Evolutionary conservation across 2,113 vertebrate species (phyloP).

Genomic region (Phodopus roborovskii): DNA sequence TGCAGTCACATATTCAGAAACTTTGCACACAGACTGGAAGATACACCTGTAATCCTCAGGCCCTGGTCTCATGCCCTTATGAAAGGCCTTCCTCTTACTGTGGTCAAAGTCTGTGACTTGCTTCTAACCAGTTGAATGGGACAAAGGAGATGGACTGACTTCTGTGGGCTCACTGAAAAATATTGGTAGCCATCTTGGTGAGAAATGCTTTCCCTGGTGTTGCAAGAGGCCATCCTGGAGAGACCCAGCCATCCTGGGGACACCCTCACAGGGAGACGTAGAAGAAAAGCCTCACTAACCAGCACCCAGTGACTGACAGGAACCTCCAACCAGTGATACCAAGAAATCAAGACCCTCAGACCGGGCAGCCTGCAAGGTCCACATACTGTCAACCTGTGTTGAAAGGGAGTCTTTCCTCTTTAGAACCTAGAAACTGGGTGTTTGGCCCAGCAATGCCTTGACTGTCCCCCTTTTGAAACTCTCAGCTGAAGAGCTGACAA

Average conservation of each 20-base stretch:
- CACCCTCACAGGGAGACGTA: not conserved
- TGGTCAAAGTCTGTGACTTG: not conserved
- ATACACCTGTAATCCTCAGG: fast-evolving
- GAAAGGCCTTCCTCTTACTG: not conserved
- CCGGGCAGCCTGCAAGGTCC: not conserved
- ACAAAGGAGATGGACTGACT: not conserved
- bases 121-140: not conserved
- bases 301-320: not conserved
- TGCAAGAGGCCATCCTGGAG: not conserved
- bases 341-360: not conserved
- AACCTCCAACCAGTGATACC: not conserved
- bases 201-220: not conserved
- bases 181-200: not conserved
- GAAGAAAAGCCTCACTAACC: not conserved
- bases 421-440: not conserved
- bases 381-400: not conserved
- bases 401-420: not conserved
- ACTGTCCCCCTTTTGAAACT: not conserved
- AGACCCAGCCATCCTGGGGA: not conserved
- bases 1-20: not conserved
- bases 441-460: not conserved
- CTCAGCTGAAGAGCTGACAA: not conserved
- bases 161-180: fast-evolving
- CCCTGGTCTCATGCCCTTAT: no score
- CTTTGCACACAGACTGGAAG: not conserved